Evolutionary conservation across 2,888 invertebrate species (phyloP), one percentile per base, ranked within the genome.

Genomic region (Cephalotes varians): DNA sequence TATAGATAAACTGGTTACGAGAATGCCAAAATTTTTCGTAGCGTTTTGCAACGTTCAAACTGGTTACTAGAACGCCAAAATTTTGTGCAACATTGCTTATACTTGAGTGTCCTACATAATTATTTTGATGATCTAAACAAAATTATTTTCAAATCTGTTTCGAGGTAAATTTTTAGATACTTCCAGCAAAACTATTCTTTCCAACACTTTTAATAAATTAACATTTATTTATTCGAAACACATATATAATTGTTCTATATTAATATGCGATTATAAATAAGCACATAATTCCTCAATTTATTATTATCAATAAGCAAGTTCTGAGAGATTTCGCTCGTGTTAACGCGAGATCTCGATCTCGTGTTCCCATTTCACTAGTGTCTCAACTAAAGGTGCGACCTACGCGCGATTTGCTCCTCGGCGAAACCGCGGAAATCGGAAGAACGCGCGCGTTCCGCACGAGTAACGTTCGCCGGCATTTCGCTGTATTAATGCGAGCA

Each of bases 401-500:
- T 47, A 84, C 81, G 76, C 74, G 34, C 73, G 54, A 84, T 81
- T 76, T 49, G 71, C 64, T 83, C 60, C 64, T 18, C 54, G 37
- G 64, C 65, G 60, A 65, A 80, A 76, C 81, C 83, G 64, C 81
- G 64, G 80, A 84, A 85, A 86, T 86, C 82, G 85, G 84, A 84
- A 86, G 84, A 51, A 79, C 65, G 72, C 79, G 71, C 65, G 72
- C 79, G 71, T 84, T 87, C 80, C 87, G 81, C 81, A 81, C 73
- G 86, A 86, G 64, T 82, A 73, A 84, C 77, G 44, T 15, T 67
- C 73, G 80, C 76, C 69, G 44, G 73, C 72, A 80, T 72, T 69
- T 76, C 64, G 54, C 56, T 40, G 47, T 82, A 58, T 82, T 83
- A 72, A 82, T 79, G 83, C 73, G 67, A 64, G 62, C 84, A 71